Evolutionary conservation across 2,797 vertebrate species (phyloP).

Genomic region (Pseudomugil gertrudae): DNA sequence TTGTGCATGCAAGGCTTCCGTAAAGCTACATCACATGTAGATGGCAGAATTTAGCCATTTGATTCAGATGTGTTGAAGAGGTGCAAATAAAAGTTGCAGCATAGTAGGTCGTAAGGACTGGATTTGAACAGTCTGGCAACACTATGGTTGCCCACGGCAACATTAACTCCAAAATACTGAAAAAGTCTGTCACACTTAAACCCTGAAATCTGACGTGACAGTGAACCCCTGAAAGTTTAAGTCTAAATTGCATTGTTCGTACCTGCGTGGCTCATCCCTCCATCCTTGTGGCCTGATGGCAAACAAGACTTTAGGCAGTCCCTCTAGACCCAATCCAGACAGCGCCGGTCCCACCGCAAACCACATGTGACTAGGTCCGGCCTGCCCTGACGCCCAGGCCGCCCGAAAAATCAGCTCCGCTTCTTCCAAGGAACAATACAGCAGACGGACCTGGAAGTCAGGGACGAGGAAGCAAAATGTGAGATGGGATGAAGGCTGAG

Average conservation of each 20-base stretch:
- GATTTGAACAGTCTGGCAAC: too few species aligned
- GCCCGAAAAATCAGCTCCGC: constrained; percentile 88
- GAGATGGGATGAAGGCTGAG: neutral
- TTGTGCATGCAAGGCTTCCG: too few species aligned
- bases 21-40: too few species aligned
- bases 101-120: too few species aligned
- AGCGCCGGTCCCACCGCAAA: constrained; percentile 91
- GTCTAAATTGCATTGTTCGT: neutral
- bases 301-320: constrained; percentile 89
- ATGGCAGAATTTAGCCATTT: too few species aligned
- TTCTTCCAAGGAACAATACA: constrained; percentile 93
- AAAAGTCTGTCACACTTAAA: too few species aligned
- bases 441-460: constrained; percentile 85
- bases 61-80: too few species aligned
- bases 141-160: too few species aligned
- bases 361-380: constrained; percentile 93
- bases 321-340: constrained; percentile 85
- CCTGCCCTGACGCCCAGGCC: constrained; percentile 86
- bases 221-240: too few species aligned
- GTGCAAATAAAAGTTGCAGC: too few species aligned
- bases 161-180: too few species aligned
- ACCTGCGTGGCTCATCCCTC: constrained; percentile 83
- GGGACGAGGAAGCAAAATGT: neutral
- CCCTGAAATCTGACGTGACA: too few species aligned
- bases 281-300: constrained; percentile 88